Conservation (phyloP, 2,888 invertebrate genomes). For the Choreutis nemorana region DNA sequence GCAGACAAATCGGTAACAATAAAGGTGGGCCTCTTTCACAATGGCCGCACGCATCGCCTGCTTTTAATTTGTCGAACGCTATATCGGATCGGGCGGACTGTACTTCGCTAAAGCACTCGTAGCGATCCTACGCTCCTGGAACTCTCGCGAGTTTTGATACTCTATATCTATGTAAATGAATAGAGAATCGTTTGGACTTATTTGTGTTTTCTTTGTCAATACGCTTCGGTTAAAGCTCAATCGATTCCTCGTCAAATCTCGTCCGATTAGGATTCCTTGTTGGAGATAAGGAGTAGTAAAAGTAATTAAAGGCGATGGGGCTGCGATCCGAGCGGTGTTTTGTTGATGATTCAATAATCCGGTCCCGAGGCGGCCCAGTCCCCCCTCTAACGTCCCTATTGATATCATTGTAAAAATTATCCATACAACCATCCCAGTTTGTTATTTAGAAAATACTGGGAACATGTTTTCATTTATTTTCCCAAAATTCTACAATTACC, state of each 20-base stretch:
- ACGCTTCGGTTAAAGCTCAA: slow-evolving; percentile 25
- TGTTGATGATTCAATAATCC: slow-evolving; percentile 63
- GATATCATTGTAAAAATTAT: too few relatives aligned
- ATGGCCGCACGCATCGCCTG: slow-evolving; percentile 54
- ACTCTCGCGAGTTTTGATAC: slow-evolving; percentile 14
- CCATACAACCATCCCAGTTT: too few relatives aligned
- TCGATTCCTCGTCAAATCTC: slow-evolving; percentile 44
- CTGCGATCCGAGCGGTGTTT: slow-evolving; percentile 53
- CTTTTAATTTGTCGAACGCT: slow-evolving; percentile 60
- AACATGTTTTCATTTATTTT: too few relatives aligned
- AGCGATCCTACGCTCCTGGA: slow-evolving; percentile 27
- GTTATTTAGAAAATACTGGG: too few relatives aligned
- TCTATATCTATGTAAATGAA: slow-evolving; percentile 27
- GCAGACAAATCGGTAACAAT: slow-evolving; percentile 62
- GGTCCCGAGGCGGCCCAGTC: slow-evolving; percentile 34
- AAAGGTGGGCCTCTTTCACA: slow-evolving; percentile 48
- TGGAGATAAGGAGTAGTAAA: slow-evolving; percentile 31
- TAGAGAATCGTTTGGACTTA: slow-evolving; percentile 1
- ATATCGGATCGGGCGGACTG: slow-evolving; percentile 38
- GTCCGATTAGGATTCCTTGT: slow-evolving; percentile 40
- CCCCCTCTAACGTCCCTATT: too few relatives aligned
- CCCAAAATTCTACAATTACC: too few relatives aligned
- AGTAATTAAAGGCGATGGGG: slow-evolving; percentile 52
- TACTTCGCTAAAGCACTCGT: slow-evolving; percentile 47
- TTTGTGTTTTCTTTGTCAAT: slow-evolving; percentile 25